Base-by-base conservation (phyloP, 2,888 invertebrate genomes). In the Tridacna crocea region DNA sequence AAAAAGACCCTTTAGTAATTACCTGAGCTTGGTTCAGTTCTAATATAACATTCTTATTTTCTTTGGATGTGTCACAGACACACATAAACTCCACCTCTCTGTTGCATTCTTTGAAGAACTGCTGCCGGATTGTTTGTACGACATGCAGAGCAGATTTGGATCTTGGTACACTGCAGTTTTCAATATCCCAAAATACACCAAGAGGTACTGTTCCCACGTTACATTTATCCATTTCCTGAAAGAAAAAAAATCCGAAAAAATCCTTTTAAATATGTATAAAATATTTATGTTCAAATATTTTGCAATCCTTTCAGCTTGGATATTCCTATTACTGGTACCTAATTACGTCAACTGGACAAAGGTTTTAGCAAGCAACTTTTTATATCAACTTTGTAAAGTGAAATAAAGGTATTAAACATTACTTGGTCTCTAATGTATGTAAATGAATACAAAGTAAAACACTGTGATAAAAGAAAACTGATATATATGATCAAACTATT, bases 171-270 rank as follows among this genome's bases (percentile, higher is more conserved):
- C 27, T 96, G 94, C 97, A 97, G 94, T 98, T 98, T 95, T 98
- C 98, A 92, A 98, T 98, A 94, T 98, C 98, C 98, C 98, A 98
- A 95, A 98, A 98, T 88, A 98, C 97, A 72, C 97, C 98, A 91
- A 98, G 96, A 0, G 92, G 89, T 63, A 83, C 55, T 26, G n/a
- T 70, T 70, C 22, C 11, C 3, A 24, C 22, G 22, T 47, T 70
- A 47, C 70, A n/a, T 48, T 51, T 70, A 70, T 48, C 70, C 70
- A 70, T 70, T 51, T 51, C 24, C 70, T 70, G 51, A 13, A 70
- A 66, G 1, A 2, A 36, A 27, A 36, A 55, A 19, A 55, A 55
- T 6, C 1, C 3, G 10, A 55, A 55, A 19, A 55, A 55, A 6
- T 11, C 55, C 3, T 55, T 55, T 6, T 55, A 4, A 36, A 4